Percentiles rank a stretch among this genome's conserved stretches.
Evolutionary conservation across 2,797 vertebrate species (phyloP).

Genomic region (Scleropages formosus): DNA sequence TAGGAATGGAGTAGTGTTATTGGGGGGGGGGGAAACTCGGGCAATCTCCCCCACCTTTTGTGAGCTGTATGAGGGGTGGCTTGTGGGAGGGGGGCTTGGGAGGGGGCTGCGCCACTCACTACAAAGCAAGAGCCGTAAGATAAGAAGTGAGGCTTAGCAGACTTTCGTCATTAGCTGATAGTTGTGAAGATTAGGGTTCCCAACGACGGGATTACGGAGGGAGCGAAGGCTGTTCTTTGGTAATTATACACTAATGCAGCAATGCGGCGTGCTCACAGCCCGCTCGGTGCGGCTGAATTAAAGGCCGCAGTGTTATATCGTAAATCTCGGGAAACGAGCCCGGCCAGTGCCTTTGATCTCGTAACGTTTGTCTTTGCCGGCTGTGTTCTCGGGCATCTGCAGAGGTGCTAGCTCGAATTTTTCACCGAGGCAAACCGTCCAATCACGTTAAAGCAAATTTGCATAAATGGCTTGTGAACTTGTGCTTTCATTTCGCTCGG

Average conservation of each 20-base stretch:
- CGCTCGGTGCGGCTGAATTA: conserved; percentile 40
- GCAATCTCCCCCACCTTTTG: conserved; percentile 78
- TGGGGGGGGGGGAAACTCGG: conserved; percentile 74
- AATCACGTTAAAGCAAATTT: neutral
- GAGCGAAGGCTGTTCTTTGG: conserved; percentile 76
- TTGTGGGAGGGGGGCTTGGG: conserved; percentile 60
- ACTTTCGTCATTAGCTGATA: conserved; percentile 86
- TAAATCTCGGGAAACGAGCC: conserved; percentile 4
- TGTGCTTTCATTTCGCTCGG: neutral
- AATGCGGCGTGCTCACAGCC: conserved; percentile 39
- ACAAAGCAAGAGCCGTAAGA: conserved; percentile 79
- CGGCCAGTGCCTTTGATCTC: conserved; percentile 14
- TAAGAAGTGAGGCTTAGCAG: conserved; percentile 81
- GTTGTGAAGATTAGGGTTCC: conserved; percentile 81
- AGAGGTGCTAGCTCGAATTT: neutral
- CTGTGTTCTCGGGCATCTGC: neutral
- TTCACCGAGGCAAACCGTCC: neutral
- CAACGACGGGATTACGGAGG: conserved; percentile 77
- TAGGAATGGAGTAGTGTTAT: conserved; percentile 73
- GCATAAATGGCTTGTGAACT: neutral
- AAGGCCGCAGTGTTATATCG: conserved; percentile 27
- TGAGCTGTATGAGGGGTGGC: conserved; percentile 70
- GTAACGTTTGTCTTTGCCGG: neutral
- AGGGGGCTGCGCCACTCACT: conserved; percentile 70
- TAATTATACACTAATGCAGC: conserved; percentile 83